These are phyloP conservation scores for Athene noctua DNA, from an alignment of 2,113 vertebrate genomes.

Conservation along the genomic window DNA sequence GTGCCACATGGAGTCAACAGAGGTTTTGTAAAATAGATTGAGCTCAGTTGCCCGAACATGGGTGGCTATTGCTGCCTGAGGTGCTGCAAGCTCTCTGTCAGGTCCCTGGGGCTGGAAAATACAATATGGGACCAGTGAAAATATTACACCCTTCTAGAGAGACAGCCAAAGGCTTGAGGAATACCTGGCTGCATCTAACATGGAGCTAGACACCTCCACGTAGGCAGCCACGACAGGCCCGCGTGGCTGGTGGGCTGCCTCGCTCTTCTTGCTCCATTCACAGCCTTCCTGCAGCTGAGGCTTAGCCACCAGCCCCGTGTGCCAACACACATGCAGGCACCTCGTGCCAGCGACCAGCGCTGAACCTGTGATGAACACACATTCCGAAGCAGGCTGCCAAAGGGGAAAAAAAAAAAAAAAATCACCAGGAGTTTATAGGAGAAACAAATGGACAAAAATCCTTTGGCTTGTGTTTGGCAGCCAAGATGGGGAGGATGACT, in stretches of 20 bases:
- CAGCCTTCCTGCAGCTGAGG: neutral
- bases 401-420: neutral
- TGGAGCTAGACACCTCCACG: neutral
- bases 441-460: neutral
- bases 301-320: neutral
- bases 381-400: neutral
- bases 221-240: rapidly evolving
- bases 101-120: neutral
- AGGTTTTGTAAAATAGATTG: neutral
- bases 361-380: rapidly evolving
- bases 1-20: neutral
- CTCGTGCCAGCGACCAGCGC: rapidly evolving
- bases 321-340: neutral
- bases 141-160: neutral
- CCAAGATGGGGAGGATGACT: neutral
- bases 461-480: neutral
- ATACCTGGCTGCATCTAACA: neutral
- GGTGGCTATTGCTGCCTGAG: neutral
- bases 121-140: neutral
- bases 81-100: neutral
- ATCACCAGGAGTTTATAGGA: neutral
- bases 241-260: neutral
- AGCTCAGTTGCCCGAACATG: rapidly evolving
- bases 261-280: neutral
- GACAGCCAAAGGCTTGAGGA: neutral